Percentiles rank a stretch among this genome's conserved stretches.
phyloP scores from a whole-genome alignment of 92 coral and sea anemone genomes.

The Epizoanthus scotinus region DNA sequence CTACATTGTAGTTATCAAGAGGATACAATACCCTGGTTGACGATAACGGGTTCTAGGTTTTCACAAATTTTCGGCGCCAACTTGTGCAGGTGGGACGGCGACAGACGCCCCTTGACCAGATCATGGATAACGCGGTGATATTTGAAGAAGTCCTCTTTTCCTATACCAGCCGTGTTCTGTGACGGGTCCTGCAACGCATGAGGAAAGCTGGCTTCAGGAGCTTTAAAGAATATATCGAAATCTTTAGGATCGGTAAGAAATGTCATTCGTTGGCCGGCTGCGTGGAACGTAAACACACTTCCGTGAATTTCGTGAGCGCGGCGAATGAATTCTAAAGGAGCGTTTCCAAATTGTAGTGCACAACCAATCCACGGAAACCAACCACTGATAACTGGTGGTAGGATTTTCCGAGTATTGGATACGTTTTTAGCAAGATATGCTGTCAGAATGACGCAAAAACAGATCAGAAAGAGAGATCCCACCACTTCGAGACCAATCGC shows the following conservation, averaged over 20 bases:
- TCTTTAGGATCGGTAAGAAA: conserved; percentile 48
- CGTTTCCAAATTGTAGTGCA: conserved; percentile 54
- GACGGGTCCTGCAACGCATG: conserved; percentile 53
- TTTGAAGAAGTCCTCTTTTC: conserved; percentile 36
- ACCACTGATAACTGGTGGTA: conserved; percentile 51
- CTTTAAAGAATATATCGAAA: conserved; percentile 48
- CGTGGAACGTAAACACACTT: conserved; percentile 43
- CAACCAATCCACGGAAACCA: conserved; percentile 72
- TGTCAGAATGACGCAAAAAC: neutral
- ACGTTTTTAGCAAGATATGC: neutral
- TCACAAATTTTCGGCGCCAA: conserved; percentile 42
- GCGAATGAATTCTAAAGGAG: conserved; percentile 42
- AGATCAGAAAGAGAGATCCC: neutral
- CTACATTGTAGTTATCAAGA: too few species aligned
- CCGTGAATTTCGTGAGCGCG: conserved; percentile 33
- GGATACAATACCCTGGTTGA: conserved; percentile 2
- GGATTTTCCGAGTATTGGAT: neutral
- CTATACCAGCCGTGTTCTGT: conserved; percentile 47
- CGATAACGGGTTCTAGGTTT: conserved; percentile 26
- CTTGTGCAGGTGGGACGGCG: conserved; percentile 44
- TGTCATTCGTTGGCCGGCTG: conserved; percentile 56
- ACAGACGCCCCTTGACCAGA: conserved; percentile 49
- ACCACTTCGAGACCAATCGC: neutral
- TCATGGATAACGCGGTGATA: conserved; percentile 55
- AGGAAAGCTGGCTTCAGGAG: conserved; percentile 52